phyloP scores from a whole-genome alignment of 2,888 invertebrate genomes.

The Perithous albicinctus region DNA sequence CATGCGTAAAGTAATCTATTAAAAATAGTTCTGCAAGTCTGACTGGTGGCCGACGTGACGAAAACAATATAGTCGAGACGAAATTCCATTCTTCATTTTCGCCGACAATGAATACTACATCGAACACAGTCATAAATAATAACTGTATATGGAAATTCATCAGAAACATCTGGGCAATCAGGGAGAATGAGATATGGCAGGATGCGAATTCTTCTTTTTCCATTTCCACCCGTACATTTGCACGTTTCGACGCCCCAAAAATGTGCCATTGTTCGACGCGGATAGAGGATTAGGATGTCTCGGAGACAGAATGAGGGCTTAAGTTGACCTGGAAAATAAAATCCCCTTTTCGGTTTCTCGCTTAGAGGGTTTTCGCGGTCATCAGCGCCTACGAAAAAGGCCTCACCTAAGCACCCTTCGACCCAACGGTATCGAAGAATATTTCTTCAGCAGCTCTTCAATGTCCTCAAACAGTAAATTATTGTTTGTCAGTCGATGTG shows the following conservation, averaged over 20 bases:
- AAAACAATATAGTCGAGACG: background rate
- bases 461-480: background rate
- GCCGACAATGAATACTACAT: background rate
- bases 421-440: background rate
- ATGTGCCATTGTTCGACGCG: too few species aligned
- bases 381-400: background rate
- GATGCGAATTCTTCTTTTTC: background rate
- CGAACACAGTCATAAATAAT: background rate
- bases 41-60: conserved; percentile 11
- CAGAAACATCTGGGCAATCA: conserved; percentile 25
- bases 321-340: background rate
- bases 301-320: conserved; percentile 3
- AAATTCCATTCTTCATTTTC: background rate
- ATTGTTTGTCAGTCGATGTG: background rate
- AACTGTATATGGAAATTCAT: conserved; percentile 7
- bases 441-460: background rate
- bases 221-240: background rate
- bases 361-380: background rate
- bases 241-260: too few species aligned
- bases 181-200: background rate
- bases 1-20: too few species aligned
- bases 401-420: background rate
- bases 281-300: conserved; percentile 32
- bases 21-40: background rate
- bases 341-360: background rate